Evolutionary conservation across 2,113 vertebrate genomes (phyloP), one percentile per base, ranked within the genome.

Genomic region (Regulus satrapa): DNA sequence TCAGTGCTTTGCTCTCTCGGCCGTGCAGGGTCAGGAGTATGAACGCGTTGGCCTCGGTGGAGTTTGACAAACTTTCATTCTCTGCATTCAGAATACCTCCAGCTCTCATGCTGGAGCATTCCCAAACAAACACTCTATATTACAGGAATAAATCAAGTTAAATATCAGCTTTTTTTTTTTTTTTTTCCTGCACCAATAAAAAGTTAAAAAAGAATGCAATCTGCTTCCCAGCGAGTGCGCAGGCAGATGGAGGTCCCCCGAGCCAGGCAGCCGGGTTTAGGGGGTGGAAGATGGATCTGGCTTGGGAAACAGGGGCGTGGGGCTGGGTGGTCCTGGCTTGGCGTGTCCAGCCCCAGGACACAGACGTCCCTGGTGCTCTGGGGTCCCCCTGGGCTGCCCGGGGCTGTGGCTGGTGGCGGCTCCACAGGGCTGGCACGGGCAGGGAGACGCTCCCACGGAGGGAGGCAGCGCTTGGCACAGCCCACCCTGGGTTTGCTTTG

Each of bases 141-240:
- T 88, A 59, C 73, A 86, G 71, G 83, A 86, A 93, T 96, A 86
- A 94, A 94, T 94, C 85, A 87, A 86, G 55, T 85, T 51, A 91
- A 91, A 73, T 73, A 87, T 28, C 66, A 71, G 85, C 61, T 55
- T 69, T 76, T 59, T 67, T 87, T 87, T n/a, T n/a, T 76, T n/a
- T n/a, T n/a, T n/a, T n/a, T n/a, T n/a, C n/a, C 78, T 76, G 81
- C 46, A 64, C 43, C 5, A 36, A 67, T 68, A 49, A 40, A 32
- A 51, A 85, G 46, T 49, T 45, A 25, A 51, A 61, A 58, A 36
- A 28, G 45, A 41, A 66, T 28, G 49, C 71, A 71, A 55, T 80
- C 66, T 90, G 4, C 80, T 80, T 90, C 79, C 46, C 89, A 67
- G 92, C 32, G 38, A 45, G 87, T 0, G 18, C 5, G 36, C 84